Evolutionary conservation across 2,797 vertebrate species (phyloP).

Genomic region (Hoplostethus atlanticus): DNA sequence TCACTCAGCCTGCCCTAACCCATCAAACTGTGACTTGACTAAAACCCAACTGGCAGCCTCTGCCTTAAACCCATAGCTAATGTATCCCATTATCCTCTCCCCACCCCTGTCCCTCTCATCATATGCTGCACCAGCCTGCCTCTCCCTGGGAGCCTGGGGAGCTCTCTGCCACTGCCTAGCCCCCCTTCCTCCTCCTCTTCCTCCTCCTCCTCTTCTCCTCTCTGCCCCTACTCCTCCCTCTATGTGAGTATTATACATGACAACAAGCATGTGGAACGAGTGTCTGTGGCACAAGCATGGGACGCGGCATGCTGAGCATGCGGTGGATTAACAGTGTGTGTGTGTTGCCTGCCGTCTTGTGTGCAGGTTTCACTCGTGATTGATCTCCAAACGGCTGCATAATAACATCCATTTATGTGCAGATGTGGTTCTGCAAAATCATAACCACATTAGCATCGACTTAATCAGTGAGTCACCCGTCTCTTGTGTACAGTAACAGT

Average conservation of each 20-base stretch:
- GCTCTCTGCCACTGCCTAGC: constrained; percentile 54
- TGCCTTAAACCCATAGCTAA: constrained; percentile 41
- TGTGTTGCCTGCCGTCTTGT: constrained; percentile 31
- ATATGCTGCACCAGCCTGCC: constrained; percentile 59
- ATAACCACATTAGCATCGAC: constrained; percentile 46
- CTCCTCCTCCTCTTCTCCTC: constrained; percentile 48
- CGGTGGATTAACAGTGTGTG: constrained; percentile 60
- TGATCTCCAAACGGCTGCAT: constrained; percentile 57
- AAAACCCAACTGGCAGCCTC: constrained; percentile 28
- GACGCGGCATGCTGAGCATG: constrained; percentile 48
- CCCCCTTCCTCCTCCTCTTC: constrained; percentile 45
- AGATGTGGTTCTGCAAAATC: constrained; percentile 53
- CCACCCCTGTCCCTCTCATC: constrained; percentile 44
- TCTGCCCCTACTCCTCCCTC: constrained; percentile 66
- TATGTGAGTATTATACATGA: constrained; percentile 80
- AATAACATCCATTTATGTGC: constrained; percentile 55
- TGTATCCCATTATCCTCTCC: constrained; percentile 38
- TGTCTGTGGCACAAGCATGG: constrained; percentile 71
- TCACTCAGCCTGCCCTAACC: constrained; percentile 26
- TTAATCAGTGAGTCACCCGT: constrained; percentile 45
- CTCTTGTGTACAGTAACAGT: constrained; percentile 38
- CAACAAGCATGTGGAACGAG: constrained; percentile 65
- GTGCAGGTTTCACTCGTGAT: constrained; percentile 52
- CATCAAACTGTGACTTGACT: constrained; percentile 13
- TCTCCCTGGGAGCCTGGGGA: constrained; percentile 62